Evolutionary conservation across 2,797 vertebrate genomes (phyloP).

Genomic region (Threskiornis aethiopicus): DNA sequence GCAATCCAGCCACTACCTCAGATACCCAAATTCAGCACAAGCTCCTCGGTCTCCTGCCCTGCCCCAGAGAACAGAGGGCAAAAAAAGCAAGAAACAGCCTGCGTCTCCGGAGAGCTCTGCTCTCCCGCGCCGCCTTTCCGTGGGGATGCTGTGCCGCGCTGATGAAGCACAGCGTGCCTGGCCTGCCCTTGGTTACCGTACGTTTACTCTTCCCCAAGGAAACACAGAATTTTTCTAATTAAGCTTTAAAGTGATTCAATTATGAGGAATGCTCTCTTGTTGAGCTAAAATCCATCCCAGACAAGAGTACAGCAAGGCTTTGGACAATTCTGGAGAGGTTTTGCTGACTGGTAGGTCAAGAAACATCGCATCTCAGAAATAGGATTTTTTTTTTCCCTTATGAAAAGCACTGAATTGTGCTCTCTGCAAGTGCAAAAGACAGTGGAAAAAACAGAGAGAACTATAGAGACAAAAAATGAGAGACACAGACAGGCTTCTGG

Average conservation of each 20-base stretch:
- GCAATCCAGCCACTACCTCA: not conserved
- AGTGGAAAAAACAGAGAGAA: not conserved
- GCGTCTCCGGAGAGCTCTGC: not conserved
- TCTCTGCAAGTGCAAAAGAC: not conserved
- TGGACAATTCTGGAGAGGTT: not conserved
- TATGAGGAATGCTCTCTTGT: slow-evolving; percentile 42
- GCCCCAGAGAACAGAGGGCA: not conserved
- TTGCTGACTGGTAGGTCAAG: not conserved
- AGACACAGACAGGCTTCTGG: not conserved
- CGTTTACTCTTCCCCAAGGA: slow-evolving; percentile 26
- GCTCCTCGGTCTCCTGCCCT: not conserved
- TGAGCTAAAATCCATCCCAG: not conserved
- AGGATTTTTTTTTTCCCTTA: not conserved
- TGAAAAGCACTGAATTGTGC: not conserved
- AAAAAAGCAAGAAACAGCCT: not conserved
- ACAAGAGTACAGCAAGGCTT: not conserved
- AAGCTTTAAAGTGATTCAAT: slow-evolving; percentile 57
- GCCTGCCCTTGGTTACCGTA: not conserved
- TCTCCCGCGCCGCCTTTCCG: not conserved
- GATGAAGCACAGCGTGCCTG: not conserved
- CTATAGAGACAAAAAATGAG: not conserved
- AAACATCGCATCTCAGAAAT: not conserved
- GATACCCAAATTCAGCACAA: not conserved
- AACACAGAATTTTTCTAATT: slow-evolving; percentile 51
- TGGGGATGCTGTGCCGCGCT: not conserved